These are phyloP conservation scores for Eumerus sabulonum DNA, from an alignment of 2,888 invertebrate genomes.

Conservation along the genomic window DNA sequence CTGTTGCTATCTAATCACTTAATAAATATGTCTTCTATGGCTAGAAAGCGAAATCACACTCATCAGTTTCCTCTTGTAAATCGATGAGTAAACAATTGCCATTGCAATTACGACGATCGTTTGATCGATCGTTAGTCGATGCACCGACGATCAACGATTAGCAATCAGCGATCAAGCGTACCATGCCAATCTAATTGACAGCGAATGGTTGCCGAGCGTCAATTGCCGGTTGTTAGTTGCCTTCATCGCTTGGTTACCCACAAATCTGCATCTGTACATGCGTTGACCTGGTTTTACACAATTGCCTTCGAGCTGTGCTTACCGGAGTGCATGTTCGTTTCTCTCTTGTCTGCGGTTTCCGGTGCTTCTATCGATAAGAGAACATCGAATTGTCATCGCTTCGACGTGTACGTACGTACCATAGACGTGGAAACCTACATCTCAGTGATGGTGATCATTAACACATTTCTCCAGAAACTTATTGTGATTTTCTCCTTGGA, in stretches of 20 bases:
- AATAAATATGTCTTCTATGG: conserved; percentile 47
- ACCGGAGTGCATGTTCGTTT: not conserved
- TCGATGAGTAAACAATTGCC: no score
- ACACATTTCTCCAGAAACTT: conserved; percentile 66
- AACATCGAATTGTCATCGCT: not conserved
- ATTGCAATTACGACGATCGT: no score
- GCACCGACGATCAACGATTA: conserved; percentile 18
- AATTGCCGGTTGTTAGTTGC: conserved; percentile 25
- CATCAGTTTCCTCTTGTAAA: no score
- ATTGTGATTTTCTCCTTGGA: conserved; percentile 41
- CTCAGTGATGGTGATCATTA: conserved; percentile 54
- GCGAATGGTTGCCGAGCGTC: conserved; percentile 14
- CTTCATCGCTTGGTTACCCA: conserved; percentile 36
- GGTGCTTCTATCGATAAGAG: conserved; percentile 19
- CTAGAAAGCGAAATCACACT: conserved; percentile 49
- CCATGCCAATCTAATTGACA: conserved; percentile 54
- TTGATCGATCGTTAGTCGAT: no score
- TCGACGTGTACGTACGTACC: not conserved
- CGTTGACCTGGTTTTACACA: conserved; percentile 48
- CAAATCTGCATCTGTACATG: conserved; percentile 30
- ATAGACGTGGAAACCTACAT: not conserved
- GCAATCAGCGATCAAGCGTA: conserved; percentile 41
- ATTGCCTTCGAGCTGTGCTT: not conserved
- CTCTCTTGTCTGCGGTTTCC: conserved; percentile 46
- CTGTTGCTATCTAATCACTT: conserved; percentile 34